Base-by-base conservation (phyloP, 2,888 invertebrate genomes). In the Amphipoea oculea region DNA sequence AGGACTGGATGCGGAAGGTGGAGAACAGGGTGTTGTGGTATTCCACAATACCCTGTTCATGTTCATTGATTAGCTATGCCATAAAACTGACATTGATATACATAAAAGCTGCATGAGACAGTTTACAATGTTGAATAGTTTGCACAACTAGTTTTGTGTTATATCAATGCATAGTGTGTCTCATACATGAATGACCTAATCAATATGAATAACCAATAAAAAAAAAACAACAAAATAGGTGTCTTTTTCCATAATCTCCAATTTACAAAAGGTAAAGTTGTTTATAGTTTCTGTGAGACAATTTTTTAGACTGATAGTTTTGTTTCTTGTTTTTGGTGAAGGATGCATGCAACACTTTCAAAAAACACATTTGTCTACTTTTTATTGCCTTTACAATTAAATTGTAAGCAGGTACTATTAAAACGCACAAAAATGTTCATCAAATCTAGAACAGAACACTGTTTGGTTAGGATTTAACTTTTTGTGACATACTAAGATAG, bases 391-490 rank as follows among this genome's bases (percentile, higher is more conserved):
- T 66, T n/a, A 68, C 23, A 67, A 42, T 23, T 51, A 67, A 57
- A 23, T 36, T 36, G 20, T 70, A 51, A 36, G 20, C 29, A 48
- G 1, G 14, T n/a, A 40, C 12, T 20, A 4, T 40, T 66, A 67
- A 23, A 57, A 70, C 12, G 23, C 40, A 65, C 20, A 48, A 0
- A 78, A 63, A 69, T 9, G 12, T 60, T 57, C 0, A 4, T n/a
- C 11, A 51, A 63, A 84, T 80, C 51, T 67, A 71, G 42, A 85
- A 67, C 48, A 84, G 57, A 63, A 42, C 57, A 45, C 29, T 29
- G 68, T 79, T 82, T 87, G 79, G 77, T 76, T 79, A 78, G 60
- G 62, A 73, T 73, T 73, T 45, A 29, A 17, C 42, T 57, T 48
- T 60, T 51, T 20, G 45, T 60, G 51, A 57, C 67, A 67, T 5